phyloP scores from a whole-genome alignment of 2,113 vertebrate genomes.

The Carlito syrichta region DNA sequence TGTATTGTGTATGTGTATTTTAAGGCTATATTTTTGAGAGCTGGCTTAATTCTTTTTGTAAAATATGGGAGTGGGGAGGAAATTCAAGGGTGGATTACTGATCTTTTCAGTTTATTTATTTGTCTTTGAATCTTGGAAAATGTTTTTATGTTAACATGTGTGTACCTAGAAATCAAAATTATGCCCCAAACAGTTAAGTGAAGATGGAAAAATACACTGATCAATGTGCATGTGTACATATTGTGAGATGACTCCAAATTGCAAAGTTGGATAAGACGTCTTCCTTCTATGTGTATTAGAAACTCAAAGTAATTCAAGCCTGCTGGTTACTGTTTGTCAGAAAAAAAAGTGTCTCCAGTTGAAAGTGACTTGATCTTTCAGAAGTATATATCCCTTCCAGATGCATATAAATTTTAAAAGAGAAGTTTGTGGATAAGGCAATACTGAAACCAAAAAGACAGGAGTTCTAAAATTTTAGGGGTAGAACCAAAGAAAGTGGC shows the following conservation, averaged over 20 bases:
- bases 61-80: neutral
- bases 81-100: neutral
- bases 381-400: neutral
- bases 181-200: neutral
- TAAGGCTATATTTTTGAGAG: neutral
- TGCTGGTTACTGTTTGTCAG: neutral
- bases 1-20: neutral
- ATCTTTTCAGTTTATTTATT: slow-evolving; percentile 22
- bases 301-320: neutral
- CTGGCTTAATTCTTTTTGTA: neutral
- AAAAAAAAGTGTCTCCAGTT: neutral
- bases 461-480: neutral
- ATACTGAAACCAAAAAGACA: neutral
- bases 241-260: slow-evolving; percentile 5
- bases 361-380: neutral
- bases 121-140: neutral
- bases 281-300: neutral
- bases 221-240: neutral
- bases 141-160: slow-evolving; percentile 21
- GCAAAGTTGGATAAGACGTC: neutral
- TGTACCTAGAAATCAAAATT: neutral
- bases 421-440: neutral
- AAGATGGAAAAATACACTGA: slow-evolving; percentile 22
- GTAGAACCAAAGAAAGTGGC: neutral
- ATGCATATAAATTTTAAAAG: neutral